These are phyloP conservation scores for Tricholaema leucomelas DNA, from an alignment of 2,113 vertebrate species.

Conservation along the genomic window DNA sequence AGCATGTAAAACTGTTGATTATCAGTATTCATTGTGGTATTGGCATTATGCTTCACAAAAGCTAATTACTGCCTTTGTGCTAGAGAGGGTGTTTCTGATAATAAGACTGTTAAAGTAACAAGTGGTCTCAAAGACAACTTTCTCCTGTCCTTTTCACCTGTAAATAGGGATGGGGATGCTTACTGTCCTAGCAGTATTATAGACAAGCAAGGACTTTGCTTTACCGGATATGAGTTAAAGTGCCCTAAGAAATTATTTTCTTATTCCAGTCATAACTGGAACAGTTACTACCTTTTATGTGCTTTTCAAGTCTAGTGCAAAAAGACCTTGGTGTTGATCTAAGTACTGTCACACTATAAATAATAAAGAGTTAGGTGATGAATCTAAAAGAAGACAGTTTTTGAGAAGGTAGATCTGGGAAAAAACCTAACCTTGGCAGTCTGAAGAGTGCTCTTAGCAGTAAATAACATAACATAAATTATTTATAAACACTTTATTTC, in stretches of 20 bases:
- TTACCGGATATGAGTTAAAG: neutral
- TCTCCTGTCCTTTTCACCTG: neutral
- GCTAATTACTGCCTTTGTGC: neutral
- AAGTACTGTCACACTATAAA: conserved; percentile 9
- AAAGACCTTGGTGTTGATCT: neutral
- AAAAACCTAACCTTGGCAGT: neutral
- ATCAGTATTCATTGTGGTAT: neutral
- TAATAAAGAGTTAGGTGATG: conserved; percentile 21
- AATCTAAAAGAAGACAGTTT: neutral
- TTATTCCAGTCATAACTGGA: neutral
- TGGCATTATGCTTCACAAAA: neutral
- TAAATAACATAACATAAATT: conserved; percentile 56
- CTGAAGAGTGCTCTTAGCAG: conserved; percentile 13
- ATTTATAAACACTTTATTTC: conserved; percentile 25
- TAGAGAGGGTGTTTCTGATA: neutral
- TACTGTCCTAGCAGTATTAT: neutral
- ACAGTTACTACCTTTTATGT: neutral
- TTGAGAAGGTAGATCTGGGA: neutral
- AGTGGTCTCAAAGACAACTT: neutral
- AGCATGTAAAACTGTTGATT: neutral
- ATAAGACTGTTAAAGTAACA: neutral
- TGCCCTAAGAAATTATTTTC: neutral
- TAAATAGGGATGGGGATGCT: neutral
- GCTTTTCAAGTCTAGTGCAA: neutral
- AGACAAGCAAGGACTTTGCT: neutral